These are phyloP conservation scores for Saguinus midas DNA, from an alignment of 2,113 vertebrate species.

Conservation along the genomic window DNA sequence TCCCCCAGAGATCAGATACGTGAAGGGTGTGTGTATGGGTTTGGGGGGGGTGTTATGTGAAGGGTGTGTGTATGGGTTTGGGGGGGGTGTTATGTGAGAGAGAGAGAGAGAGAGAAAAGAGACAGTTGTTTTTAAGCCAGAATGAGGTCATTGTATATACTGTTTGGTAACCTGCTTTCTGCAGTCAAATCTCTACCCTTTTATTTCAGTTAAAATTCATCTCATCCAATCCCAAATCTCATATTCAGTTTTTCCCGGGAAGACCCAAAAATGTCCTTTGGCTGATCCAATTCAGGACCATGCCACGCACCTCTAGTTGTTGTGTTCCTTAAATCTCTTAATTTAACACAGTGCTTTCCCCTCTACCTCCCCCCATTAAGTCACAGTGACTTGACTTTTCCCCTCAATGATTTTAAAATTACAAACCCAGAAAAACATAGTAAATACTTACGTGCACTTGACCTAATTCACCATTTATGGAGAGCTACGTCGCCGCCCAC, in stretches of 20 bases:
- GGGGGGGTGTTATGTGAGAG: too few species aligned
- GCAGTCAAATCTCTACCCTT: not conserved
- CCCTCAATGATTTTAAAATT: not conserved
- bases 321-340: not conserved
- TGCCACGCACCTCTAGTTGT: not conserved
- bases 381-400: not conserved
- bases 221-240: not conserved
- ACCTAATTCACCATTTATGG: not conserved
- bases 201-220: not conserved
- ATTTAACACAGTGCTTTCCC: not conserved
- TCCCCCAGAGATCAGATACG: not conserved
- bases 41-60: too few species aligned
- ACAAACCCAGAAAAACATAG: not conserved
- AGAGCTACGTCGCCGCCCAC: not conserved
- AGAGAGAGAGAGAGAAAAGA: not conserved
- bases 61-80: too few species aligned
- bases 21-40: not conserved
- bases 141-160: not conserved
- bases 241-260: not conserved
- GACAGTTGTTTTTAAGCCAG: not conserved
- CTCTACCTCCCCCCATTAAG: not conserved
- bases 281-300: not conserved
- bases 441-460: not conserved
- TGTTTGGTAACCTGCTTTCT: not conserved
- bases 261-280: not conserved